phyloP scores from a whole-genome alignment of 64 coral and sea anemone species.

The Catalaphyllia jardinei region DNA sequence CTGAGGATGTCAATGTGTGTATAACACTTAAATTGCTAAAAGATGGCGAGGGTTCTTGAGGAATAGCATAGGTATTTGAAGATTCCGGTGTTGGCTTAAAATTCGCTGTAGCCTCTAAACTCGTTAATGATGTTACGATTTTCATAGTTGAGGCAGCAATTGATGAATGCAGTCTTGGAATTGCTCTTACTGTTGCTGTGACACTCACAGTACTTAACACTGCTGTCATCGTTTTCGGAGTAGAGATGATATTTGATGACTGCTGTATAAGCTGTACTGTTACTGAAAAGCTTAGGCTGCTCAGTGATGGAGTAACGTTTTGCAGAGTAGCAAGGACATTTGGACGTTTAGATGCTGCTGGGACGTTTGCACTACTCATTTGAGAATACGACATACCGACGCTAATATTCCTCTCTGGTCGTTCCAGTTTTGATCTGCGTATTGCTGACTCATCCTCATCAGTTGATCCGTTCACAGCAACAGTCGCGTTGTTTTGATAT shows the following conservation, averaged over 20 bases:
- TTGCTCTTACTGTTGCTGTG: not conserved
- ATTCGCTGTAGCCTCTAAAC: not conserved
- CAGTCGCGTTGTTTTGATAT: not conserved
- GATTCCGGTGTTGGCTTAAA: not conserved
- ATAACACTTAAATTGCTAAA: too few relatives aligned
- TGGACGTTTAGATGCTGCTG: not conserved
- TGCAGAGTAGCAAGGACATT: not conserved
- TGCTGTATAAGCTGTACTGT: not conserved
- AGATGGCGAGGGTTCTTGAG: too few relatives aligned
- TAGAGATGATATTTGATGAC: not conserved
- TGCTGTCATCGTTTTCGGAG: not conserved
- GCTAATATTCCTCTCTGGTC: not conserved
- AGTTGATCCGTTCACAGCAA: not conserved
- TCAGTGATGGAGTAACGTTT: not conserved
- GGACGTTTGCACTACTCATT: not conserved
- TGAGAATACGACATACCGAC: not conserved
- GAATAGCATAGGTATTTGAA: too few relatives aligned
- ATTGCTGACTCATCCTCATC: not conserved
- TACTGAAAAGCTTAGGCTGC: not conserved
- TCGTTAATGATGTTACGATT: not conserved
- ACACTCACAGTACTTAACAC: not conserved
- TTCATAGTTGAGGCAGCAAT: not conserved
- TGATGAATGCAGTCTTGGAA: not conserved
- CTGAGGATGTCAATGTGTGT: too few relatives aligned
- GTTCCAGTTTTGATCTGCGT: slow-evolving; percentile 10